phyloP scores from a whole-genome alignment of 2,797 vertebrate species.

The Pelodytes ibericus region DNA sequence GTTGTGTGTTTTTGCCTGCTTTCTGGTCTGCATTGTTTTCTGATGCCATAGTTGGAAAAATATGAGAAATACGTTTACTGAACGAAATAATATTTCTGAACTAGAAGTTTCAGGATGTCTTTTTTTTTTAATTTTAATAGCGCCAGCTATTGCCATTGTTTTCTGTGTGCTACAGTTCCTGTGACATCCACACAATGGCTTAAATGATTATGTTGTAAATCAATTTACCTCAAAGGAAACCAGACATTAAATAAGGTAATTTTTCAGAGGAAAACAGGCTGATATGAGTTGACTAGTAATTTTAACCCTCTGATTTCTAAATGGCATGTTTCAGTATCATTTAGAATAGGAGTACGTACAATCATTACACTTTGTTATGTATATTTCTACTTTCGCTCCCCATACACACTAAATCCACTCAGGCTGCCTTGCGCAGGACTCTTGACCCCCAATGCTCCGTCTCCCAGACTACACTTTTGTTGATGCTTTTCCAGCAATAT shows the following conservation, averaged over 20 bases:
- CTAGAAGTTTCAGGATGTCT: constrained; percentile 13
- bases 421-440: no score
- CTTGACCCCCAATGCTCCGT: no score
- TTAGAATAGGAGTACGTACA: no score
- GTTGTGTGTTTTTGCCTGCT: no score
- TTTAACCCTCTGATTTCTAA: constrained; percentile 10
- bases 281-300: not conserved
- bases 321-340: not conserved
- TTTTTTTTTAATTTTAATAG: not conserved
- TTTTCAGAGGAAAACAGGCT: constrained; percentile 9
- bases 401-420: no score
- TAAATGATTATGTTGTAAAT: constrained; percentile 10
- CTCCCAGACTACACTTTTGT: no score
- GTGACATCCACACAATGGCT: constrained; percentile 27
- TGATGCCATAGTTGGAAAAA: no score
- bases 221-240: constrained; percentile 18
- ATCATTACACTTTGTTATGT: no score
- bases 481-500: no score
- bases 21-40: no score
- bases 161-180: constrained; percentile 17
- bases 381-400: no score
- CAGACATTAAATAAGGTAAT: not conserved
- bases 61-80: not conserved
- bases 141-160: constrained; percentile 17
- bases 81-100: not conserved